Evolutionary conservation across 2,888 invertebrate genomes (phyloP), one percentile per base, ranked within the genome.

Genomic region (Amblyjoppa fuscipennis): DNA sequence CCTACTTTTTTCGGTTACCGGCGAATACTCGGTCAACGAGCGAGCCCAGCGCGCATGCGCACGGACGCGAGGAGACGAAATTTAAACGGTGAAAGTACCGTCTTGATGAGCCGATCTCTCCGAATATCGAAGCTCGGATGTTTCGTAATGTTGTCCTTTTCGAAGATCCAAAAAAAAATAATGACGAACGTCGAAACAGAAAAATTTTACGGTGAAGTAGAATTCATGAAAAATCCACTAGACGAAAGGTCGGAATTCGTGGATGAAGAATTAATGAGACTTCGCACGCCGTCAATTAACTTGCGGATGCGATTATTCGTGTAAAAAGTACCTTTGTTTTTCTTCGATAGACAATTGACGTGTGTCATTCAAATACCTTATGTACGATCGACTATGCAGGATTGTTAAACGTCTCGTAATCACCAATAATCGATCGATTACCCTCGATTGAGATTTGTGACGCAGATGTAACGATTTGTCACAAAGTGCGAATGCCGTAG

Each of bases 1-100:
- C 86, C 86, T 85, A 85, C 84, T 83, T 85, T 85, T 84, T 84
- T 82, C 77, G 64, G 45, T 64, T 41, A 64, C 69, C 25, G 25
- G 11, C 61, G 51, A 68, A 74, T 69, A 74, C 70, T 83, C 79
- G 82, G 77, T 80, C 70, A 84, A 59, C 73, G 68, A 69, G 59
- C 56, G 70, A 49, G 31, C 79, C 25, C 64, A 64, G 49, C 68
- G 20, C 13, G 16, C 71, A 38, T 68, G 45, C 75, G 78, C 84
- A 84, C 74, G 85, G 71, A 64, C 79, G 69, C 53, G 66, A 64
- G 45, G 77, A 71, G 75, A 76, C 86, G 87, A 87, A 92, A 90
- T 90, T 92, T 92, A 92, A 92, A 92, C 89, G 92, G 93, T 92
- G 93, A 93, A 93, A 93, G 93, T 92, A 89, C 87, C 76, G 81